Percentiles rank a stretch among this genome's conserved stretches.
Conservation (phyloP, 2,113 vertebrate genomes). For the Corythoichthys intestinalis region DNA sequence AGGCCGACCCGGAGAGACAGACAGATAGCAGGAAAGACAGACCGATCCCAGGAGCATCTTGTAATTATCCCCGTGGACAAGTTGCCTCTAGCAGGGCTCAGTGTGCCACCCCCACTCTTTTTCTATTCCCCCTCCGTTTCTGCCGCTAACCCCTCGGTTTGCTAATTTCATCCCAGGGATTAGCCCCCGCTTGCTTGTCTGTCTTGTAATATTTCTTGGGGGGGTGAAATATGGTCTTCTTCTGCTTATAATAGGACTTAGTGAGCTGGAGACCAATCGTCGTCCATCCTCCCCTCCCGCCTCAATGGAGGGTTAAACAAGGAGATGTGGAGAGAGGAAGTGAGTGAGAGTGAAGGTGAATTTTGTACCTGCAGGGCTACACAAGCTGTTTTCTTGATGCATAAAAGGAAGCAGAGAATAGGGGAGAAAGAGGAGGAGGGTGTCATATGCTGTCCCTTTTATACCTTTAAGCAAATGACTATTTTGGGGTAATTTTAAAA, state of each 20-base stretch:
- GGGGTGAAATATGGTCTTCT: conserved; percentile 93
- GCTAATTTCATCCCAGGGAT: conserved; percentile 99
- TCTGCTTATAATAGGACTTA: conserved; percentile 90
- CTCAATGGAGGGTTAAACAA: conserved; percentile 37
- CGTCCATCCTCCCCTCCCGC: conserved; percentile 29
- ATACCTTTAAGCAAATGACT: conserved; percentile 8
- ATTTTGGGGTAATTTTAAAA: too few relatives aligned
- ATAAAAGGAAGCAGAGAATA: conserved; percentile 53
- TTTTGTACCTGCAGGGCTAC: conserved; percentile 78
- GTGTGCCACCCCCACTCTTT: conserved; percentile 68
- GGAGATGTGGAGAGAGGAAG: conserved; percentile 23
- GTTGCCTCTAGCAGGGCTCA: conserved; percentile 93
- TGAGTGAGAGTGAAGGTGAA: conserved; percentile 85
- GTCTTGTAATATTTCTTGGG: conserved; percentile 91
- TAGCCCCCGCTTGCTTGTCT: conserved; percentile 93
- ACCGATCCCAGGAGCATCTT: conserved; percentile 94
- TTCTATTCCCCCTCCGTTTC: conserved; percentile 89
- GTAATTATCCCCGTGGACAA: conserved; percentile 98
- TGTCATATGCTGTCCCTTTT: conserved; percentile 32
- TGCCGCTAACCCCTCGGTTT: conserved; percentile 81
- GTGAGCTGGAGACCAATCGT: conserved; percentile 66
- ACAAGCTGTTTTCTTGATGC: conserved; percentile 75
- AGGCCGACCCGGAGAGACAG: conserved; percentile 50
- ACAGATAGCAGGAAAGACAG: conserved; percentile 72
- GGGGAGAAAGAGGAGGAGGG: conserved; percentile 17